Evolutionary conservation across 2,888 invertebrate species (phyloP).

Genomic region (Neocrepidodera transversa): DNA sequence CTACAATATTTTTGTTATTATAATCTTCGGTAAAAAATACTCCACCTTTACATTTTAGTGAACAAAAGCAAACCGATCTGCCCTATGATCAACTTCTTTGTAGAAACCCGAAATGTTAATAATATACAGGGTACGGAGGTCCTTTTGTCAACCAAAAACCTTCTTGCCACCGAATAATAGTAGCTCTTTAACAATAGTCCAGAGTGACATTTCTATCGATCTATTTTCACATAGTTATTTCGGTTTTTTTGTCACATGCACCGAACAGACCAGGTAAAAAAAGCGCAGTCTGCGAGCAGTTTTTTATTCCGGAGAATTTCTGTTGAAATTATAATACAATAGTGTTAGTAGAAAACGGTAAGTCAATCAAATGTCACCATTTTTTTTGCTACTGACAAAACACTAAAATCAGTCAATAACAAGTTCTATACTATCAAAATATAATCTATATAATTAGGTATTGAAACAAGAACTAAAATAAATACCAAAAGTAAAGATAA

Average conservation of each 20-base stretch:
- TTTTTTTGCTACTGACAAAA: too few species aligned
- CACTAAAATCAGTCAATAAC: too few species aligned
- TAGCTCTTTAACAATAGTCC: conserved; percentile 20
- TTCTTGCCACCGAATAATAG: conserved; percentile 24
- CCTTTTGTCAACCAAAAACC: conserved; percentile 24
- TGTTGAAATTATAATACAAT: too few species aligned
- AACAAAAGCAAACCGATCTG: conserved; percentile 23
- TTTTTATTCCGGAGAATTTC: too few species aligned
- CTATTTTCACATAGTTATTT: conserved; percentile 35
- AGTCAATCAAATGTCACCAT: too few species aligned
- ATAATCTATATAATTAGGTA: too few species aligned
- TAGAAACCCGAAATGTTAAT: conserved; percentile 20
- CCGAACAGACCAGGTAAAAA: conserved; percentile 15
- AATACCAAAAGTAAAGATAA: too few species aligned
- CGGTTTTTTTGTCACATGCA: conserved; percentile 16
- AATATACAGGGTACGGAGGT: conserved; percentile 22
- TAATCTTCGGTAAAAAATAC: conserved; percentile 7
- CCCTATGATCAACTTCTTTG: conserved; percentile 14
- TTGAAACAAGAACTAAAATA: too few species aligned
- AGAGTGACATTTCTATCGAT: conserved; percentile 35
- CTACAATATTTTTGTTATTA: too few species aligned
- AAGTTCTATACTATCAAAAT: too few species aligned
- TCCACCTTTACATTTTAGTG: conserved; percentile 29
- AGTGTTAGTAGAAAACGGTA: too few species aligned
- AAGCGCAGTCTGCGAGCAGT: too few species aligned